Conservation (phyloP, 2,113 vertebrate genomes). For the Loxodonta africana region DNA sequence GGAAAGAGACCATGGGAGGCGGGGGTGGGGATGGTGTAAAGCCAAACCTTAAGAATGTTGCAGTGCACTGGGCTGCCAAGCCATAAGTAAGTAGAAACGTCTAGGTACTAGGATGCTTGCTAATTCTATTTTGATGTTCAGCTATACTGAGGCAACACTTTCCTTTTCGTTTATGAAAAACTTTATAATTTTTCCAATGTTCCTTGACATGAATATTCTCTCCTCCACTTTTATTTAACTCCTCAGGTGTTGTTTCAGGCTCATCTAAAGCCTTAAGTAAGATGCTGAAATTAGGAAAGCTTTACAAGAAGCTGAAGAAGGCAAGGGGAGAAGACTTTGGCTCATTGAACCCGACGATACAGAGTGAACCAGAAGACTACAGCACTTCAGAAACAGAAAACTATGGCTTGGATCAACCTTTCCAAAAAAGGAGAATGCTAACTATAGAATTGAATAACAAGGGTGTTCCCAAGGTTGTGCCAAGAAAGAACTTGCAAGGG, state of each 20-base stretch:
- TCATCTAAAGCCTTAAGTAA: too few relatives aligned
- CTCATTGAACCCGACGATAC: neutral
- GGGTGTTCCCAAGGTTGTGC: neutral
- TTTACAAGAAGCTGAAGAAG: conserved; percentile 34
- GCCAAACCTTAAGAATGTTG: neutral
- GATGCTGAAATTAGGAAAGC: too few relatives aligned
- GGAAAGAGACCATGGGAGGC: neutral
- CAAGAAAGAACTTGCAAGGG: neutral
- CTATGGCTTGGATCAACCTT: neutral
- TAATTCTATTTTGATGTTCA: neutral
- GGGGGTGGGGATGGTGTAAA: neutral
- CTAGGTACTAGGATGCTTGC: neutral
- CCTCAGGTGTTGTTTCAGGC: conserved; percentile 84
- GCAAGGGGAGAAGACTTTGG: conserved; percentile 29
- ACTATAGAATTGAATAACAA: accelerated
- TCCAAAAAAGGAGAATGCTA: neutral
- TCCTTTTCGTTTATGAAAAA: neutral
- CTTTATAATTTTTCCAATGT: neutral
- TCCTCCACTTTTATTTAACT: neutral
- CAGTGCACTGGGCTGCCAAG: neutral
- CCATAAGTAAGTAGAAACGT: neutral
- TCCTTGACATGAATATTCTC: neutral
- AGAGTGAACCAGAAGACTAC: neutral
- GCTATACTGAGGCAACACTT: neutral
- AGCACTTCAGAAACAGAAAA: neutral